These are phyloP conservation scores for Drosophila ironensis DNA, from an alignment of 1,140 invertebrate species.

Conservation along the genomic window DNA sequence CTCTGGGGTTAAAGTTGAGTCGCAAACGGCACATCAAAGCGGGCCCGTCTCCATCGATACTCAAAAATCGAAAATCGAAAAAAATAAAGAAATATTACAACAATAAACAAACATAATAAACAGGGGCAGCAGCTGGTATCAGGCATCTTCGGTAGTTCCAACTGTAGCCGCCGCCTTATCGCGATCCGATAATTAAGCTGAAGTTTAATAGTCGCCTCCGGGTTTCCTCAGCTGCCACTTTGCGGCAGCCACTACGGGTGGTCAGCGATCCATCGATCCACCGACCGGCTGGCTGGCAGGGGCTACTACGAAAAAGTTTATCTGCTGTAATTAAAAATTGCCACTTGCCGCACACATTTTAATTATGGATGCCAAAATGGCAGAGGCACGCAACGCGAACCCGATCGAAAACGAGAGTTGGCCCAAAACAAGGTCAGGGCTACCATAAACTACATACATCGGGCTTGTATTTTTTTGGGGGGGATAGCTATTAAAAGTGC, in stretches of 20 bases:
- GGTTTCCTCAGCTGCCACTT: slow-evolving; percentile 27
- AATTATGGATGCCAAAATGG: slow-evolving; percentile 62
- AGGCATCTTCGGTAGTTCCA: slow-evolving; percentile 9
- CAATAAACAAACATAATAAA: slow-evolving; percentile 24
- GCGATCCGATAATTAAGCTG: slow-evolving; percentile 67
- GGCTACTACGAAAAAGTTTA: slow-evolving; percentile 23
- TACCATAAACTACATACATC: slow-evolving; percentile 18
- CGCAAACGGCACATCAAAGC: slow-evolving; percentile 33
- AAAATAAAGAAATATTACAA: slow-evolving; percentile 1
- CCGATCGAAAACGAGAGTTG: slow-evolving; percentile 23
- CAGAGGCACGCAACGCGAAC: slow-evolving; percentile 40
- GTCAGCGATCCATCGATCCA: slow-evolving; percentile 32
- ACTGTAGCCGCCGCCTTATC: slow-evolving; percentile 49
- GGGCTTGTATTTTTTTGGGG: slow-evolving; percentile 16
- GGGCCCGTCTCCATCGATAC: neutral
- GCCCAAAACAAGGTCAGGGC: slow-evolving; percentile 62
- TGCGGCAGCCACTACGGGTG: slow-evolving; percentile 28
- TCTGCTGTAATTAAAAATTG: slow-evolving; percentile 61
- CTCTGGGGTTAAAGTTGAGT: slow-evolving; percentile 20
- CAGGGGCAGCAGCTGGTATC: slow-evolving; percentile 22
- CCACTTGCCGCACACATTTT: slow-evolving; percentile 64
- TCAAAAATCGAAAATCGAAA: slow-evolving; percentile 1
- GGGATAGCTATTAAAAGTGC: slow-evolving; percentile 51
- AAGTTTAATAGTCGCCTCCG: slow-evolving; percentile 44
- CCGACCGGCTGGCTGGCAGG: neutral